Conservation (phyloP, 30 jellyfish, hydroid and myxozoan species). For the Nemopilema nomurai region DNA sequence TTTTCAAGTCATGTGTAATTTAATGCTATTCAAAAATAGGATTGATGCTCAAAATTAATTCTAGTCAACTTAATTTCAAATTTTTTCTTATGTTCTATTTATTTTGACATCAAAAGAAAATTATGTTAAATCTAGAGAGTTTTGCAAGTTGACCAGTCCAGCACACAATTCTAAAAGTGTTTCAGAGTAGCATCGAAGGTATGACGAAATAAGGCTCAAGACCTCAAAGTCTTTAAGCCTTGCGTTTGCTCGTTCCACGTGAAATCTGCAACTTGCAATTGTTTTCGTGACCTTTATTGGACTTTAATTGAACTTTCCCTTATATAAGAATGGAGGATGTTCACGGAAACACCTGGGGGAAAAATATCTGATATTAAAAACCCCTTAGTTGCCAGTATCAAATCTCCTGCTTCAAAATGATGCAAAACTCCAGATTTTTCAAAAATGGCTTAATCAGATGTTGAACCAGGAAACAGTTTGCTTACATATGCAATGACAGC, state of each 20-base stretch:
- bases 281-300: conserved; percentile 11
- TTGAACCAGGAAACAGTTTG: conserved; percentile 27
- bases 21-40: too few species aligned
- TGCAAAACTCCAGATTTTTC: conserved; percentile 17
- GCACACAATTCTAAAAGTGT: too few species aligned
- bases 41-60: too few species aligned
- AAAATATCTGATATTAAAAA: conserved; percentile 32
- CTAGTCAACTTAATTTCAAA: too few species aligned
- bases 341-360: conserved; percentile 30
- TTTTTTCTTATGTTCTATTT: too few species aligned
- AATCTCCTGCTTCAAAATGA: conserved; percentile 28
- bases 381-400: conserved; percentile 51
- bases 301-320: conserved; percentile 12
- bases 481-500: conserved; percentile 27
- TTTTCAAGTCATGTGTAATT: too few species aligned
- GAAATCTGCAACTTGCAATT: conserved; percentile 40
- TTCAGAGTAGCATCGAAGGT: too few species aligned
- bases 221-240: too few species aligned
- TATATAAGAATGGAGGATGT: conserved; percentile 35
- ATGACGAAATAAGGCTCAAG: too few species aligned
- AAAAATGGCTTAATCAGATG: conserved; percentile 25
- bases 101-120: too few species aligned
- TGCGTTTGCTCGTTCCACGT: conserved; percentile 43
- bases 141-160: too few species aligned
- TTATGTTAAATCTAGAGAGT: too few species aligned